These are phyloP conservation scores for Clarias platycephalus DNA, from an alignment of 2,797 vertebrate species.

Conservation along the genomic window DNA sequence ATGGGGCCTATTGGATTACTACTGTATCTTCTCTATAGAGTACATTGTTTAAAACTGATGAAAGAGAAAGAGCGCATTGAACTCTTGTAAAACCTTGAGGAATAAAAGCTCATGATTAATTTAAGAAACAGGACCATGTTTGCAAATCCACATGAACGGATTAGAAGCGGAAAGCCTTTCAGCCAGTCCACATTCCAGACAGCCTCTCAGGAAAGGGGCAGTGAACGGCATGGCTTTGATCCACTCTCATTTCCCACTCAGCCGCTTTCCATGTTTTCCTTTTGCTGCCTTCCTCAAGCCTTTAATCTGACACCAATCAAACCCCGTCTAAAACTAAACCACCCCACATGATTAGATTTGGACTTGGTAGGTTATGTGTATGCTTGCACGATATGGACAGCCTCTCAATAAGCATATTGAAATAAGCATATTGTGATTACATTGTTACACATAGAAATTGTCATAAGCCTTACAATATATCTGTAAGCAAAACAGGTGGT, in stretches of 20 bases:
- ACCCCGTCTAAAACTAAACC: slow-evolving; percentile 29
- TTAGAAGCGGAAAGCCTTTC: slow-evolving; percentile 54
- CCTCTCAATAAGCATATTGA: too few species aligned
- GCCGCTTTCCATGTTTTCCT: slow-evolving; percentile 30
- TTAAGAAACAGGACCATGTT: slow-evolving; percentile 35
- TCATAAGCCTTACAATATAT: background rate
- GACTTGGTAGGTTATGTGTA: slow-evolving; percentile 14
- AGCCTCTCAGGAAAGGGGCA: slow-evolving; percentile 39
- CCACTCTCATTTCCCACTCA: slow-evolving; percentile 17
- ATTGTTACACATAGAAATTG: background rate
- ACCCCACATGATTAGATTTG: slow-evolving; percentile 21
- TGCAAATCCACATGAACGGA: slow-evolving; percentile 45
- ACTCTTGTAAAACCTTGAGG: background rate
- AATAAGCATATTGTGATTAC: background rate
- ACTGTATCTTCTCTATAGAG: background rate
- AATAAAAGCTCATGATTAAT: slow-evolving; percentile 14
- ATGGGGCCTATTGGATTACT: background rate
- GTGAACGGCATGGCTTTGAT: slow-evolving; percentile 39
- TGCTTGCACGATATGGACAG: background rate
- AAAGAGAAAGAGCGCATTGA: background rate
- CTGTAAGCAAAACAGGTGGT: background rate
- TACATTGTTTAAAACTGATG: background rate
- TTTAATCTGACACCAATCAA: slow-evolving; percentile 20
- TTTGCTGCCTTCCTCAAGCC: slow-evolving; percentile 19
- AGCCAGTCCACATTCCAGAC: slow-evolving; percentile 54